Percentiles rank a stretch among this genome's conserved stretches.
Evolutionary conservation across 2,888 invertebrate genomes (phyloP).

Genomic region (Bruchidius siliquastri): DNA sequence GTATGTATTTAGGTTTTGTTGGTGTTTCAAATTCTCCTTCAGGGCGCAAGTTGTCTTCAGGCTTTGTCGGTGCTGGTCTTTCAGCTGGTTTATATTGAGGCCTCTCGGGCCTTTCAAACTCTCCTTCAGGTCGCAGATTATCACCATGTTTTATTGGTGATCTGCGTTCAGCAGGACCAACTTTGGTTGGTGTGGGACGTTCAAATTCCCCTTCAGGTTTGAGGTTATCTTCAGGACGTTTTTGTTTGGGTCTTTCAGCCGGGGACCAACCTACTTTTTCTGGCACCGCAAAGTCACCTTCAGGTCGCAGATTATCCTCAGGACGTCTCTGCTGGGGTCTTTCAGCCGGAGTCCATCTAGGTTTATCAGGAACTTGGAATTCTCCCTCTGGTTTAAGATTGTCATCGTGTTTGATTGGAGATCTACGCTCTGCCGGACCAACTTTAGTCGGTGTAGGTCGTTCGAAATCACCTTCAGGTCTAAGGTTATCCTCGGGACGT

Average conservation of each 20-base stretch:
- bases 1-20: slow-evolving; percentile 40
- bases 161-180: slow-evolving; percentile 47
- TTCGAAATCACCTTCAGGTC: slow-evolving; percentile 50
- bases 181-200: slow-evolving; percentile 43
- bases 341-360: slow-evolving; percentile 48
- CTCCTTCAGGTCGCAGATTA: slow-evolving; percentile 49
- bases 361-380: slow-evolving; percentile 48
- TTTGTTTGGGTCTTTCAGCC: slow-evolving; percentile 58
- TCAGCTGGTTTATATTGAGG: slow-evolving; percentile 48
- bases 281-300: slow-evolving; percentile 52
- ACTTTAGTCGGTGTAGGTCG: slow-evolving; percentile 43
- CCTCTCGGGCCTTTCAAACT: slow-evolving; percentile 50
- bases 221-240: slow-evolving; percentile 47
- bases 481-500: slow-evolving; percentile 55
- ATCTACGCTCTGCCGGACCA: slow-evolving; percentile 48
- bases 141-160: slow-evolving; percentile 46
- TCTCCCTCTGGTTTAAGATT: slow-evolving; percentile 61
- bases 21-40: slow-evolving; percentile 56
- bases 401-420: slow-evolving; percentile 54
- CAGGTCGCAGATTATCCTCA: slow-evolving; percentile 52
- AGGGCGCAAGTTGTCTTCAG: slow-evolving; percentile 53
- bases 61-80: slow-evolving; percentile 52
- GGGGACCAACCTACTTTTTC: slow-evolving; percentile 38
- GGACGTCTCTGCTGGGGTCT: slow-evolving; percentile 50
- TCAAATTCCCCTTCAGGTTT: slow-evolving; percentile 52